These are phyloP conservation scores for Netelia fuscicornis DNA, from an alignment of 2,888 invertebrate species.

Conservation along the genomic window DNA sequence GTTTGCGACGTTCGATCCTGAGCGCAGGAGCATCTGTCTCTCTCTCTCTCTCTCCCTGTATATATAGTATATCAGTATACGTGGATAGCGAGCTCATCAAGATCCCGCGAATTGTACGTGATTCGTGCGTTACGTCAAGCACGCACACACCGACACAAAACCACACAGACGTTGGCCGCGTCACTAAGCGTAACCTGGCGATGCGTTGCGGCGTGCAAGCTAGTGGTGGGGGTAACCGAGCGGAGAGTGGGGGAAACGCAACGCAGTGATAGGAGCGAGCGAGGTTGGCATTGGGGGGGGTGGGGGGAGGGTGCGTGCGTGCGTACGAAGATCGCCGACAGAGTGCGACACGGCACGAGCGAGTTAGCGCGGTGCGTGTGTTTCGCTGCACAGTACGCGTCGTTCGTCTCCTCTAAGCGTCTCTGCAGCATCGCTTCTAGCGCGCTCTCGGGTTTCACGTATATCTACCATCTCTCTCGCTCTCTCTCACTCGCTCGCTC, in stretches of 20 bases:
- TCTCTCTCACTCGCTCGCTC: conserved; percentile 68
- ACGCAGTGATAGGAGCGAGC: conserved; percentile 3
- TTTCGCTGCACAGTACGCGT: conserved; percentile 52
- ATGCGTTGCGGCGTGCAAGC: conserved; percentile 12
- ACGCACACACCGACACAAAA: conserved; percentile 13
- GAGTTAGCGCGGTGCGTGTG: conserved; percentile 54
- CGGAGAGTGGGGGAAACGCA: background rate
- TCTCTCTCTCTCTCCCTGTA: background rate
- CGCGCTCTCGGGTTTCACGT: conserved; percentile 34
- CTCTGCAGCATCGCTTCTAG: conserved; percentile 2
- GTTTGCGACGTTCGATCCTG: conserved; percentile 21
- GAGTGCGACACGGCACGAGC: conserved; percentile 23
- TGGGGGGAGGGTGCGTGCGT: conserved; percentile 46
- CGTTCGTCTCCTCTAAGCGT: conserved; percentile 56
- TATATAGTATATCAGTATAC: background rate
- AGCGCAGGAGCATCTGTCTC: conserved; percentile 36
- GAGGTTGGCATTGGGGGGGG: background rate
- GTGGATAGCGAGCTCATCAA: background rate
- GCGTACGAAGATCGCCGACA: conserved; percentile 54
- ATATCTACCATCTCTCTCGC: conserved; percentile 52
- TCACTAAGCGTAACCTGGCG: conserved; percentile 29
- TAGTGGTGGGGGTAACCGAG: background rate
- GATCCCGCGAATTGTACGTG: conserved; percentile 7
- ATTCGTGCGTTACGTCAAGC: conserved; percentile 13
- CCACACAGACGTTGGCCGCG: conserved; percentile 18